A percentile compares a stretch with the other conserved stretches of the same genome.
Evolutionary conservation across 2,113 vertebrate species (phyloP).

Genomic region (Saguinus midas): DNA sequence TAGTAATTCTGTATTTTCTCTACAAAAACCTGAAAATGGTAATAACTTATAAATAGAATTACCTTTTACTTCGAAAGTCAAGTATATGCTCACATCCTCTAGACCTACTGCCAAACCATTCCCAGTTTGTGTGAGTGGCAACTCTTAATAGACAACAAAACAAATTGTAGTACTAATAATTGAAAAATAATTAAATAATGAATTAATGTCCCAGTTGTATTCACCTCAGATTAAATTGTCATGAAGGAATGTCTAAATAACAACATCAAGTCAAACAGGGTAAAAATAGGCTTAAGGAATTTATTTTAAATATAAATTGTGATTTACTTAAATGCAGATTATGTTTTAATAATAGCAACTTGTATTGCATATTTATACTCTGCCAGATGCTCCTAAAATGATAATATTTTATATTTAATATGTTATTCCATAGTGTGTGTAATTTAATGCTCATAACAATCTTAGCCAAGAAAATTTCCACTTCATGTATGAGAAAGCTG

Average conservation of each 20-base stretch:
- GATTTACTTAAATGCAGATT: not conserved
- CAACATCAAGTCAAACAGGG: not conserved
- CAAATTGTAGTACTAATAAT: not conserved
- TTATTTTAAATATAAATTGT: not conserved
- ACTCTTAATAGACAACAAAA: not conserved
- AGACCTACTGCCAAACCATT: not conserved
- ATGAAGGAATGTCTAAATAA: not conserved
- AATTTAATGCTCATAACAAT: not conserved
- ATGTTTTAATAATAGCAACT: not conserved
- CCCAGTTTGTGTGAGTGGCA: not conserved
- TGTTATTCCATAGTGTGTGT: not conserved
- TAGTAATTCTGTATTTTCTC: not conserved
- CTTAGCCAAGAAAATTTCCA: not conserved
- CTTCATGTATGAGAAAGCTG: not conserved
- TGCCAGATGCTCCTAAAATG: not conserved
- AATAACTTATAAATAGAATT: not conserved
- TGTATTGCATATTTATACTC: not conserved
- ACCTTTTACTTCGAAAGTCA: slow-evolving; percentile 6
- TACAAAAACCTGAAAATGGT: not conserved
- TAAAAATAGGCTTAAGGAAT: not conserved
- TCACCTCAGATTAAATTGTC: not conserved
- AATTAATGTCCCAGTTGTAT: not conserved
- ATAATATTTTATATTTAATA: not conserved
- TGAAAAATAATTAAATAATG: not conserved
- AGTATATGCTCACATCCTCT: not conserved